These are phyloP conservation scores for Mesorhabditis spiculigera DNA, from an alignment of 2,888 invertebrate genomes.

Conservation along the genomic window DNA sequence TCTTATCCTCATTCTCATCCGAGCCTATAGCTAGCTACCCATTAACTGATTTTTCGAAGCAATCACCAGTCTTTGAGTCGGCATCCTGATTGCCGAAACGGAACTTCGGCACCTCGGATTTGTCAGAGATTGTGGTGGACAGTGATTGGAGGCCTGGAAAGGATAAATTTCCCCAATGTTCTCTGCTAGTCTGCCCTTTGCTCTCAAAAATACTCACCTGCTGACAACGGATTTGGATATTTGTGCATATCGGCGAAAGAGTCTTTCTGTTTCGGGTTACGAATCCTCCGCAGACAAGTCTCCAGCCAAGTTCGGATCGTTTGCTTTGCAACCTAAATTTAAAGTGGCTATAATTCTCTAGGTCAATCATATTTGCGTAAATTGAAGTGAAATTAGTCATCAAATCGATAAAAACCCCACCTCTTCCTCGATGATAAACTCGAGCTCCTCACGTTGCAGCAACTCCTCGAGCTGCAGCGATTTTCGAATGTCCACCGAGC, in stretches of 20 bases:
- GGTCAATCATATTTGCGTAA: too few relatives aligned
- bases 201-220: slow-evolving; percentile 11
- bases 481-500: slow-evolving; percentile 94
- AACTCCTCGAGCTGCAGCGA: slow-evolving; percentile 94
- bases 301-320: slow-evolving; percentile 98
- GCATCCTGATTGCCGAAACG: slow-evolving; percentile 13
- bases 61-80: not conserved
- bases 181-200: not conserved
- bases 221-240: slow-evolving; percentile 18
- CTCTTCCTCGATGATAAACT: slow-evolving; percentile 90
- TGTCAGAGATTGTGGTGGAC: not conserved
- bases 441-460: slow-evolving; percentile 92
- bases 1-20: slow-evolving; percentile 14
- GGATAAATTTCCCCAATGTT: not conserved
- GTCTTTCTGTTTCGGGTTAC: slow-evolving; percentile 59
- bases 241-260: slow-evolving; percentile 22
- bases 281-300: slow-evolving; percentile 89
- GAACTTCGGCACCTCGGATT: slow-evolving; percentile 14
- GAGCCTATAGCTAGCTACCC: slow-evolving; percentile 7
- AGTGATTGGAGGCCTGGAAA: slow-evolving; percentile 6
- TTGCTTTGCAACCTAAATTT: slow-evolving; percentile 77
- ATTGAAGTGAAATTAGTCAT: too few relatives aligned
- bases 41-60: slow-evolving; percentile 7
- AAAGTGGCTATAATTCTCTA: too few relatives aligned
- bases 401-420: slow-evolving; percentile 10